phyloP scores from a whole-genome alignment of 2,113 vertebrate genomes.

The Eolophus roseicapilla region DNA sequence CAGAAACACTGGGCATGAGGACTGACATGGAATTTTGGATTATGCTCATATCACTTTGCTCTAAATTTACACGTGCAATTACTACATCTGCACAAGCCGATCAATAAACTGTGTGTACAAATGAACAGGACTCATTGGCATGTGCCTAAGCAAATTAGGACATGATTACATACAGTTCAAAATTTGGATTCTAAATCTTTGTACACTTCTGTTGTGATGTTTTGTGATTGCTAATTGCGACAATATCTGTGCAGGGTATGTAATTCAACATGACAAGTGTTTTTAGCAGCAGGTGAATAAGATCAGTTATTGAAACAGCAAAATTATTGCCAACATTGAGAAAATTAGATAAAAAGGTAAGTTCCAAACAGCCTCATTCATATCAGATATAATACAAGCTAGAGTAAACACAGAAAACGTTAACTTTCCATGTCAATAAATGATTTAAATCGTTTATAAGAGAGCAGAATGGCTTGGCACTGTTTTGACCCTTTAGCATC shows the following conservation, averaged over 20 bases:
- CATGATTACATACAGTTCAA: background rate
- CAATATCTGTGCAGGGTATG: background rate
- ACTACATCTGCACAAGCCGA: background rate
- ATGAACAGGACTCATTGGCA: background rate
- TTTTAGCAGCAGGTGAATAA: conserved; percentile 59
- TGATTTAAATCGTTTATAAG: conserved; percentile 33
- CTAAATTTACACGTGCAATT: background rate
- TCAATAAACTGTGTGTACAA: background rate
- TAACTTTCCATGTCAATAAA: conserved; percentile 23
- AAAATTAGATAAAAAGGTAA: conserved; percentile 41
- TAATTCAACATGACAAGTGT: conserved; percentile 42
- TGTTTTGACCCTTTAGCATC: background rate
- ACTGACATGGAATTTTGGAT: background rate
- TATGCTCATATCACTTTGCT: background rate
- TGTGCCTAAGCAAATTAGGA: background rate
- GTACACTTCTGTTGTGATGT: conserved; percentile 35
- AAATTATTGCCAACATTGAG: conserved; percentile 31
- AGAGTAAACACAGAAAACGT: background rate
- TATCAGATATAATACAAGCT: background rate
- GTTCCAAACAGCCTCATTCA: conserved; percentile 15
- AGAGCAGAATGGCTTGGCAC: background rate
- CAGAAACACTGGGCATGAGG: background rate
- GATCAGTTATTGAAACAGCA: conserved; percentile 37
- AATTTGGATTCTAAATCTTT: conserved; percentile 42
- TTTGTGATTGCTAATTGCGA: conserved; percentile 51